These are phyloP conservation scores for Athene cunicularia DNA, from an alignment of 2,113 vertebrate species.

Conservation along the genomic window DNA sequence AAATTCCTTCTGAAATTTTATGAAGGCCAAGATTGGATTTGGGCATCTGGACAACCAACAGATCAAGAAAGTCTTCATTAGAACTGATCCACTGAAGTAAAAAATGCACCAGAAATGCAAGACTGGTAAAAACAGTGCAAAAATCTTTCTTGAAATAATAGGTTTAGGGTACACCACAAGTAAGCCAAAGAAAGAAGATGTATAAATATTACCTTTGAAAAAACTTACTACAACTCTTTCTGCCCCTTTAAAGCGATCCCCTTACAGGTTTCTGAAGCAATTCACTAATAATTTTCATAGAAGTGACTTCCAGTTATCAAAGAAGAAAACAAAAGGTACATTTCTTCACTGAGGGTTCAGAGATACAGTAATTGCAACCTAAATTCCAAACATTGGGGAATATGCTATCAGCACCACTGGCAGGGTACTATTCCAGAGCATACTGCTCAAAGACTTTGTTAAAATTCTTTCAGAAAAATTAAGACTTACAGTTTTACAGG, in stretches of 20 bases:
- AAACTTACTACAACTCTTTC: not conserved
- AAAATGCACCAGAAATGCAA: not conserved
- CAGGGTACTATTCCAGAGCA: not conserved
- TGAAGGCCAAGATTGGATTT: not conserved
- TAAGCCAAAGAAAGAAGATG: not conserved
- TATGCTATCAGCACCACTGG: no score
- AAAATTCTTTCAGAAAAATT: not conserved
- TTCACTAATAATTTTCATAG: not conserved
- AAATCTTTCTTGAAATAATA: no score
- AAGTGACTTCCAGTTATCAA: not conserved
- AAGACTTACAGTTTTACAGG: not conserved
- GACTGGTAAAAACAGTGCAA: not conserved
- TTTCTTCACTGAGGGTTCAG: not conserved
- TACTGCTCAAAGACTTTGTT: accelerated
- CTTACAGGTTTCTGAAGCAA: not conserved
- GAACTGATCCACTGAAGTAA: not conserved
- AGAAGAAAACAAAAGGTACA: not conserved
- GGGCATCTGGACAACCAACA: not conserved
- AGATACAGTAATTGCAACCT: not conserved
- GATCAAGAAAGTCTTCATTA: not conserved
- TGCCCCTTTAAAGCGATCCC: not conserved
- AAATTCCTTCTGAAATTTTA: not conserved
- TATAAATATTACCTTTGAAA: not conserved
- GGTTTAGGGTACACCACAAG: not conserved
- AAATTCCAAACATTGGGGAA: not conserved